Conservation (phyloP, 2,797 vertebrate species). For the Coreius guichenoti region DNA sequence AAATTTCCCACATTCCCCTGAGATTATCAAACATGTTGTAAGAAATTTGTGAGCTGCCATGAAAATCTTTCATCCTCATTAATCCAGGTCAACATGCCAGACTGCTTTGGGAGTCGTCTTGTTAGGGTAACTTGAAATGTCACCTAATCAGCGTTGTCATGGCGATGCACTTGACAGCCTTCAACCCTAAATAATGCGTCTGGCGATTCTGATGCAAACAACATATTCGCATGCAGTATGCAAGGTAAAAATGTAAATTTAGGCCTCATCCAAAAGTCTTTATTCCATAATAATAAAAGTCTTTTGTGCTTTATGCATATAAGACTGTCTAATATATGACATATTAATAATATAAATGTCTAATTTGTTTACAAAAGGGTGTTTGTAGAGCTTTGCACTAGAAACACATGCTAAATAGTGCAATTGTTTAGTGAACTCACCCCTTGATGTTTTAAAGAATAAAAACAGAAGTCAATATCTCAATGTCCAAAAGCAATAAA, state of each 20-base stretch:
- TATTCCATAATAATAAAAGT: not conserved
- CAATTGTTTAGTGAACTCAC: not conserved
- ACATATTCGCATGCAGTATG: not conserved
- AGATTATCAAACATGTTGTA: not conserved
- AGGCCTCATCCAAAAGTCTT: not conserved
- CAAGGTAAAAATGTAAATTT: not conserved
- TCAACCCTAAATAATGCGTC: not conserved
- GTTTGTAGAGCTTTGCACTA: too few species aligned
- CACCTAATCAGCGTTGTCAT: slow-evolving; percentile 9
- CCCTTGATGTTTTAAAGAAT: not conserved
- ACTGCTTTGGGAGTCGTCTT: not conserved
- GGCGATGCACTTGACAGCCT: not conserved
- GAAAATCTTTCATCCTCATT: not conserved
- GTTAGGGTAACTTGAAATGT: not conserved
- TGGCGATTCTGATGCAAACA: not conserved
- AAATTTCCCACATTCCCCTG: not conserved
- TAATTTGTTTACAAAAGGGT: too few species aligned
- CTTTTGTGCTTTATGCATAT: not conserved
- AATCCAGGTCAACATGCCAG: not conserved
- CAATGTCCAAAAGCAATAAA: not conserved
- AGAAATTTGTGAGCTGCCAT: not conserved
- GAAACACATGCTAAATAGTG: not conserved
- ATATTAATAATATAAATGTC: too few species aligned
- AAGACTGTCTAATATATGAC: too few species aligned
- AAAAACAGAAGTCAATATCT: not conserved